A percentile compares a stretch with the other conserved stretches of the same genome.
These are phyloP conservation scores for Sebastolobus altivelis DNA, from an alignment of 2,797 vertebrate species.

Conservation along the genomic window DNA sequence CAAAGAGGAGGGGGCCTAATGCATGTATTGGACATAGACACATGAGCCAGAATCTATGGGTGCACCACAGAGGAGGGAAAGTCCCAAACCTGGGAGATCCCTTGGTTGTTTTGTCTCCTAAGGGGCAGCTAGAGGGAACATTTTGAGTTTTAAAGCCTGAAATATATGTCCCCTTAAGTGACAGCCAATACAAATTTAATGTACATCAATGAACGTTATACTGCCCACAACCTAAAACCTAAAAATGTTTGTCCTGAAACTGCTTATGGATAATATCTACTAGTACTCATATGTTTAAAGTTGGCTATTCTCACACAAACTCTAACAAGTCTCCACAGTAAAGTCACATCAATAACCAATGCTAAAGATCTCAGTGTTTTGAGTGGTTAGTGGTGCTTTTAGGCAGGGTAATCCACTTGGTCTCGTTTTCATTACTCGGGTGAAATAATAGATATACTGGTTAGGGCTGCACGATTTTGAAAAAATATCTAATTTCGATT, in stretches of 20 bases:
- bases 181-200: neutral
- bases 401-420: neutral
- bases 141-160: neutral
- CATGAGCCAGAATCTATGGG: slow-evolving; percentile 57
- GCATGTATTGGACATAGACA: slow-evolving; percentile 59
- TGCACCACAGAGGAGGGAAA: neutral
- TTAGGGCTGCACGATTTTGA: too few relatives aligned
- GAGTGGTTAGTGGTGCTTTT: neutral
- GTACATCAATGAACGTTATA: neutral
- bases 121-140: neutral
- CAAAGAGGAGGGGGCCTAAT: slow-evolving; percentile 54
- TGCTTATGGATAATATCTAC: neutral
- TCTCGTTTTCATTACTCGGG: neutral
- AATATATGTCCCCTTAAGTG: neutral
- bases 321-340: neutral
- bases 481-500: too few relatives aligned
- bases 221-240: neutral
- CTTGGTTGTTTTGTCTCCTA: slow-evolving; percentile 27
- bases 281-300: neutral
- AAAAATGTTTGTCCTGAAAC: neutral
- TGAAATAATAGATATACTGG: neutral
- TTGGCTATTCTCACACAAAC: neutral
- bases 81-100: slow-evolving; percentile 14
- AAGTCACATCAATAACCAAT: neutral
- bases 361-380: neutral